phyloP scores from a whole-genome alignment of 2,888 invertebrate species.

The Nephrotoma guestfalica region DNA sequence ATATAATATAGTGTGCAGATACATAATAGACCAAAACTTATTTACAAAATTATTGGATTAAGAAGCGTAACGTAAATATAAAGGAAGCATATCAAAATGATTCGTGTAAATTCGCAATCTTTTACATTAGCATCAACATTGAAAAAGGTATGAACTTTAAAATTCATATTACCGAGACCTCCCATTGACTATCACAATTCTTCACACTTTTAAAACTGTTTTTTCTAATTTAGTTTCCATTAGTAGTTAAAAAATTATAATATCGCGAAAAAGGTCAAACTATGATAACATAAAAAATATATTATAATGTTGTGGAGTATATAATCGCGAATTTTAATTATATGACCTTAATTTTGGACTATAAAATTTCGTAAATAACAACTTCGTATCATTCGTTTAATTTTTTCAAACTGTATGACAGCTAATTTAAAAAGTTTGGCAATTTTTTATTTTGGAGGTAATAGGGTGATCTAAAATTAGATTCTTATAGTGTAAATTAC shows the following conservation, averaged over 20 bases:
- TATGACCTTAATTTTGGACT: not conserved
- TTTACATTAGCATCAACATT: conserved; percentile 19
- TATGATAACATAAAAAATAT: not conserved
- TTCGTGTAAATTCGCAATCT: conserved; percentile 19
- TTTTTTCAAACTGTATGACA: not conserved
- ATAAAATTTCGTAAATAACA: not conserved
- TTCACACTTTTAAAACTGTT: not conserved
- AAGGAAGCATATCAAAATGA: conserved; percentile 12
- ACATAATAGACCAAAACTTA: not conserved
- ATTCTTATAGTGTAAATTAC: no score
- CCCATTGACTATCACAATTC: not conserved
- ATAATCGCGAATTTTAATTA: not conserved
- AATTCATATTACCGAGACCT: not conserved
- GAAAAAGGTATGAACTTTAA: conserved; percentile 15
- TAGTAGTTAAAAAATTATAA: not conserved
- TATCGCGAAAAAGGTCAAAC: not conserved
- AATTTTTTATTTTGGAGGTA: not conserved
- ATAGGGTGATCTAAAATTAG: not conserved
- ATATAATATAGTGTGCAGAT: not conserved
- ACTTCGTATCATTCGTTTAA: not conserved
- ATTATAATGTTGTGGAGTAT: not conserved
- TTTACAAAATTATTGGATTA: not conserved
- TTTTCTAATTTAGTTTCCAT: not conserved
- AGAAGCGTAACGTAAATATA: not conserved
- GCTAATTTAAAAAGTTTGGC: not conserved